These are phyloP conservation scores for Acutogordius australiensis DNA, from an alignment of 2,888 invertebrate species.

Conservation along the genomic window DNA sequence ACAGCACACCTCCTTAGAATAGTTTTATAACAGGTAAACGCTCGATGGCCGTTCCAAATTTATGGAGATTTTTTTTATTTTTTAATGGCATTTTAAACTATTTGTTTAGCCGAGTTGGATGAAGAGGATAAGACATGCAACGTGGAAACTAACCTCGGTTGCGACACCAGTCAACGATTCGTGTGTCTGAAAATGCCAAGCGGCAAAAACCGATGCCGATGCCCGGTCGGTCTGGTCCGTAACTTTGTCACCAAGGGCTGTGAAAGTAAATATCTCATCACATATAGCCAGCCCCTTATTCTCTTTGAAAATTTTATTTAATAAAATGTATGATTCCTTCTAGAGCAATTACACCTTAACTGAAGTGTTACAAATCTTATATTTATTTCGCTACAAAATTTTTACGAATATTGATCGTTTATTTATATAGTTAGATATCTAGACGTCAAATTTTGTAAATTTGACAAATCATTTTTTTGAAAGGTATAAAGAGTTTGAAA, in stretches of 20 bases:
- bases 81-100: too few species aligned
- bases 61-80: too few species aligned
- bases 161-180: not conserved
- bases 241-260: not conserved
- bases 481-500: too few species aligned
- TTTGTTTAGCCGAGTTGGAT: not conserved
- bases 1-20: too few species aligned
- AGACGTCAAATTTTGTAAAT: not conserved
- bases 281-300: too few species aligned
- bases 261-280: constrained; percentile 6
- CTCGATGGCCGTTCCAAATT: too few species aligned
- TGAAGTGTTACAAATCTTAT: too few species aligned
- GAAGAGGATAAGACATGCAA: not conserved
- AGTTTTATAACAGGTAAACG: too few species aligned
- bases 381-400: not conserved
- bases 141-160: not conserved
- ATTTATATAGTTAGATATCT: not conserved
- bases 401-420: not conserved
- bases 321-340: too few species aligned
- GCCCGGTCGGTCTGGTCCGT: not conserved
- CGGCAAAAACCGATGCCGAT: not conserved
- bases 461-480: too few species aligned
- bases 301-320: not conserved
- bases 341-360: too few species aligned
- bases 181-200: not conserved